Percentiles rank a stretch among this genome's conserved stretches.
Evolutionary conservation across 2,888 invertebrate species (phyloP).

Genomic region (Polietes domitor): DNA sequence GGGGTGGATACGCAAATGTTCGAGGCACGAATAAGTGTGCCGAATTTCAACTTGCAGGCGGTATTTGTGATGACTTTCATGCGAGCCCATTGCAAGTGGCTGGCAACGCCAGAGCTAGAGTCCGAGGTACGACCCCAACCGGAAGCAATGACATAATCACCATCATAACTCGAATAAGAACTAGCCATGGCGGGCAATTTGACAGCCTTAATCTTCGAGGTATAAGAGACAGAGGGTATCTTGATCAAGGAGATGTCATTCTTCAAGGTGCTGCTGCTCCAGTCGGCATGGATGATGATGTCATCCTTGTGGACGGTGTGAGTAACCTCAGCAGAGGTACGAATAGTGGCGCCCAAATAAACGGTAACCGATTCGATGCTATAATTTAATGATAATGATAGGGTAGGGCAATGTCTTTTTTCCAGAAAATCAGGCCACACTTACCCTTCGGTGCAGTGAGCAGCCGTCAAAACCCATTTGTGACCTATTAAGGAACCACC

Average conservation of each 20-base stretch:
- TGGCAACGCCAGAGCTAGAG: conserved; percentile 65
- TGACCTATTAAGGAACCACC: conserved; percentile 70
- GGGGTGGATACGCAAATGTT: conserved; percentile 74
- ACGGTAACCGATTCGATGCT: conserved; percentile 69
- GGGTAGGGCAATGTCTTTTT: no score
- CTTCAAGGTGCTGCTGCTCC: conserved; percentile 68
- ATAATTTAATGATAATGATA: no score
- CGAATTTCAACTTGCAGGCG: conserved; percentile 71
- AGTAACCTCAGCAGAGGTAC: conserved; percentile 69
- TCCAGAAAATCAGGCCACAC: no score
- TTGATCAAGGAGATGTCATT: no score
- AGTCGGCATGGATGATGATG: conserved; percentile 78
- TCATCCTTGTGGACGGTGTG: conserved; percentile 68
- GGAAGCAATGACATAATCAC: conserved; percentile 67
- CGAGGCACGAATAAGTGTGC: neutral
- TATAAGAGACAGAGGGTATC: conserved; percentile 65
- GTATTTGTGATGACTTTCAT: conserved; percentile 75
- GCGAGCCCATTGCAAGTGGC: conserved; percentile 75
- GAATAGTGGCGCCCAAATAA: conserved; percentile 72
- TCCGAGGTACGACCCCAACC: conserved; percentile 74
- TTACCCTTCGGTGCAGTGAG: conserved; percentile 29
- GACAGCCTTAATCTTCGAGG: conserved; percentile 63
- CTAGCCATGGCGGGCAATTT: conserved; percentile 68
- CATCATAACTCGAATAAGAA: conserved; percentile 72
- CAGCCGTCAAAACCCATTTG: conserved; percentile 43